A percentile compares a stretch with the other conserved stretches of the same genome.
Evolutionary conservation across 1,140 invertebrate species (phyloP).

Genomic region (Zaprionus ornatus): DNA sequence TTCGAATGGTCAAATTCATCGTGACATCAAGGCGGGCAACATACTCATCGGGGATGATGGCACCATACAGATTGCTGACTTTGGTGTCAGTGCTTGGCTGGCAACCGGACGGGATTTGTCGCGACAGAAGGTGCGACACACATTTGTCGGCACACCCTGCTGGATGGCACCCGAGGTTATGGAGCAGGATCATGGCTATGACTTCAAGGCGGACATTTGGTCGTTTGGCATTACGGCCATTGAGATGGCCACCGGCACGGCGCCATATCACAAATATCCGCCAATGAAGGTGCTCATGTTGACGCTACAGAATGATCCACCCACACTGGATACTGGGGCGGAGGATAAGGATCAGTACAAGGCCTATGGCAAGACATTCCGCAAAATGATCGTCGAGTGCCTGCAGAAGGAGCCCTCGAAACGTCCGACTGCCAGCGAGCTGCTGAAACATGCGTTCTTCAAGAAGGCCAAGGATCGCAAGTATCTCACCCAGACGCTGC

Average conservation of each 20-base stretch:
- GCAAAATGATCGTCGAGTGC: slow-evolving; percentile 97
- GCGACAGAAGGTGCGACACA: slow-evolving; percentile 97
- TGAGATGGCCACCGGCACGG: slow-evolving; percentile 99
- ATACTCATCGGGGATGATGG: slow-evolving; percentile 99
- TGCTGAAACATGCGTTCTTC: slow-evolving; percentile 99
- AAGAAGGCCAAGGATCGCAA: slow-evolving; percentile 99
- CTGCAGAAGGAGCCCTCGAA: slow-evolving; percentile 97
- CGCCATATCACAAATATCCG: slow-evolving; percentile 99
- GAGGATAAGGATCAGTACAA: slow-evolving; percentile 99
- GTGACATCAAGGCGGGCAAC: slow-evolving; percentile 99
- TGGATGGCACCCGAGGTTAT: slow-evolving; percentile 99
- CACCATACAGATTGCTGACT: slow-evolving; percentile 98
- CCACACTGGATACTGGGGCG: slow-evolving; percentile 96
- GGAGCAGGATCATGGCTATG: slow-evolving; percentile 99
- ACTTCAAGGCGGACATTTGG: slow-evolving; percentile 99
- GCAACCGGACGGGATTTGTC: slow-evolving; percentile 95
- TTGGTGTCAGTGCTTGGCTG: slow-evolving; percentile 96
- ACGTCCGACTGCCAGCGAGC: slow-evolving; percentile 97
- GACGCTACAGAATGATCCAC: slow-evolving; percentile 99
- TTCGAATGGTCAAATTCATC: slow-evolving; percentile 99
- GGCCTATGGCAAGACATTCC: slow-evolving; percentile 98
- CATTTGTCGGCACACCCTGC: slow-evolving; percentile 98
- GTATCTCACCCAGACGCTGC: slow-evolving; percentile 95
- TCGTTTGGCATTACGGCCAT: slow-evolving; percentile 99
- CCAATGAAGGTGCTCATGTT: slow-evolving; percentile 99